phyloP scores from a whole-genome alignment of 2,888 invertebrate genomes.

The Melanostoma mellinum region DNA sequence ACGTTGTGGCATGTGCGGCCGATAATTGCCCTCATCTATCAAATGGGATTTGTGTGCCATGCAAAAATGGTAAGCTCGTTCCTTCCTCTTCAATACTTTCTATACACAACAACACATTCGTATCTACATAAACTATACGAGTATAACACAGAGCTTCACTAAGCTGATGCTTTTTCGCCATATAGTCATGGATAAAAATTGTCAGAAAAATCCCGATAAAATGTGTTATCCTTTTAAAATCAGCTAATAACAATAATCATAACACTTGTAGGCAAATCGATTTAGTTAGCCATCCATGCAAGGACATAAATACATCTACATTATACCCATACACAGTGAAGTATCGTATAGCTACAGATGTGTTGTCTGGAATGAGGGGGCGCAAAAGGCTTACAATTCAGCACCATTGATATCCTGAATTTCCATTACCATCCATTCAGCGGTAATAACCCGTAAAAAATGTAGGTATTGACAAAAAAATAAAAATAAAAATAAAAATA shows the following conservation, averaged over 20 bases:
- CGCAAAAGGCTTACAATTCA: conserved; percentile 27
- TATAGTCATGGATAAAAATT: conserved; percentile 36
- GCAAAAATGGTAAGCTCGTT: conserved; percentile 50
- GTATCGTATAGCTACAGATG: too few species aligned
- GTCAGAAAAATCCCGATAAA: conserved; percentile 52
- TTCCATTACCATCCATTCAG: conserved; percentile 61
- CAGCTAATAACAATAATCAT: conserved; percentile 70
- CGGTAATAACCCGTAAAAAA: conserved; percentile 63
- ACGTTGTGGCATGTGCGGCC: conserved; percentile 71
- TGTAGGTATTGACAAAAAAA: conserved; percentile 42
- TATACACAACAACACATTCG: not conserved
- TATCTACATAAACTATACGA: not conserved
- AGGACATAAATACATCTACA: not conserved
- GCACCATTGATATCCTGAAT: conserved; percentile 56
- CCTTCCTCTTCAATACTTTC: conserved; percentile 6
- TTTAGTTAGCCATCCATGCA: conserved; percentile 50
- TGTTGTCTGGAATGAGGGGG: not conserved
- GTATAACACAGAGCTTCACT: conserved; percentile 6
- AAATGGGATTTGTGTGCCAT: conserved; percentile 65
- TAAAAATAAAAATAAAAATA: conserved; percentile 21
- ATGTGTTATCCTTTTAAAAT: conserved; percentile 60
- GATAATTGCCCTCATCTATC: conserved; percentile 73
- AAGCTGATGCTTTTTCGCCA: conserved; percentile 14
- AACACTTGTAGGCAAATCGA: conserved; percentile 69
- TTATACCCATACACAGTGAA: too few species aligned